A percentile compares a stretch with the other conserved stretches of the same genome.
These are phyloP conservation scores for Gorsachius magnificus DNA, from an alignment of 2,797 vertebrate species.

Conservation along the genomic window DNA sequence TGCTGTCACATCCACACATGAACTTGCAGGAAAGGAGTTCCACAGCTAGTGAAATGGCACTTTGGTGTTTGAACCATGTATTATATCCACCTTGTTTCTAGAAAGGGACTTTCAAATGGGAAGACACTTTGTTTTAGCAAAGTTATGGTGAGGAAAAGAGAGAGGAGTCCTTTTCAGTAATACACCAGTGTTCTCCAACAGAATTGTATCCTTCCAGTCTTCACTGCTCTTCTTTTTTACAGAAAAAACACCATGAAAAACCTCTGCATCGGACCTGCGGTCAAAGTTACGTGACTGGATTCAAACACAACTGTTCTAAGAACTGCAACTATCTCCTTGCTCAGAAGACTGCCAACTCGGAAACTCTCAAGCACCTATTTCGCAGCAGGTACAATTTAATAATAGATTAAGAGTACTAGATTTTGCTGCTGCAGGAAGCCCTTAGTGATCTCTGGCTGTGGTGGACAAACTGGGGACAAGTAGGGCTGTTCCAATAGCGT, in stretches of 20 bases:
- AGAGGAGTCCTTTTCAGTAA: no score
- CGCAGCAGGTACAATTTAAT: background rate
- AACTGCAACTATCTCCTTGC: background rate
- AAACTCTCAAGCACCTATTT: background rate
- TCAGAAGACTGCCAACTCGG: fast-evolving
- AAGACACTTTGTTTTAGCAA: fast-evolving
- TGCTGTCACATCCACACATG: background rate
- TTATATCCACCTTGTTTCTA: background rate
- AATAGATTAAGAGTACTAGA: fast-evolving
- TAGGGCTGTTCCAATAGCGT: background rate
- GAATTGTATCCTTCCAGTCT: background rate
- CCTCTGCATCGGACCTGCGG: background rate
- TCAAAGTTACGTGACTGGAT: background rate
- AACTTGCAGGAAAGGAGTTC: background rate
- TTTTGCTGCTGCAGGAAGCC: background rate
- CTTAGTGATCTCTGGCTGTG: background rate
- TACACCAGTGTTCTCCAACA: background rate
- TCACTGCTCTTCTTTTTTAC: background rate
- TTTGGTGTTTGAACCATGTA: fast-evolving
- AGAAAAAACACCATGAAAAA: background rate
- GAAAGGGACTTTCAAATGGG: background rate
- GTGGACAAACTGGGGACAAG: background rate
- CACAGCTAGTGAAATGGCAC: background rate
- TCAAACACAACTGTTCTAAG: background rate
- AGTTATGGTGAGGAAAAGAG: background rate